Percentiles rank a stretch among this genome's conserved stretches.
These are phyloP conservation scores for Triplophysa rosa DNA, from an alignment of 2,113 vertebrate species.

Conservation along the genomic window DNA sequence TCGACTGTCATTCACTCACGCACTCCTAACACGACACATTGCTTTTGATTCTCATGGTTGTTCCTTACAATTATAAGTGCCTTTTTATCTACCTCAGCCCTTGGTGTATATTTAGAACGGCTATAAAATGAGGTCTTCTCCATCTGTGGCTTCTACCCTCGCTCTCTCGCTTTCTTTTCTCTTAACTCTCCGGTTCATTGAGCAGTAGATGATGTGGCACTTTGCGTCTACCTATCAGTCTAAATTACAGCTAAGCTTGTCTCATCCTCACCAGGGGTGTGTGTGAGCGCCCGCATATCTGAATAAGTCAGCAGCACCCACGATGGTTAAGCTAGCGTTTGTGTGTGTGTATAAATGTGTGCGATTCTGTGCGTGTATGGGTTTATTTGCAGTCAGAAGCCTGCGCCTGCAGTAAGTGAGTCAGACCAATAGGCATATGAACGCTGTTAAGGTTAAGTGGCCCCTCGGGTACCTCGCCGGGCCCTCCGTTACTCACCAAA, in stretches of 20 bases:
- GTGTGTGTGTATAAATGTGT: not conserved
- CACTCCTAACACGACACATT: constrained; percentile 4
- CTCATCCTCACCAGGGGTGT: constrained; percentile 37
- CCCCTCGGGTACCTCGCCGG: constrained; percentile 8
- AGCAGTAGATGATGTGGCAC: constrained; percentile 45
- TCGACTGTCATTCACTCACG: constrained; percentile 23
- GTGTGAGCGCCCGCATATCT: constrained; percentile 1
- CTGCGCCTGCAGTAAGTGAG: constrained; percentile 12
- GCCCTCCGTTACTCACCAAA: not conserved
- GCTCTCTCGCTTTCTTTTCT: not conserved
- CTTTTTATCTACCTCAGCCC: constrained; percentile 29
- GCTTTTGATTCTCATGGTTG: constrained; percentile 1
- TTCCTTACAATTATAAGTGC: constrained; percentile 31
- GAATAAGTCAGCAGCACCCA: constrained; percentile 5
- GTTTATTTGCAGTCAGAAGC: not conserved
- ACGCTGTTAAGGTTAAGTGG: constrained; percentile 33
- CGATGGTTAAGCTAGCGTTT: not conserved
- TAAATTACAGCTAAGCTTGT: constrained; percentile 60
- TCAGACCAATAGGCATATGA: constrained; percentile 20
- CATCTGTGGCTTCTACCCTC: constrained; percentile 6
- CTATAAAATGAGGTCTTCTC: constrained; percentile 24
- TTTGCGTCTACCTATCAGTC: constrained; percentile 49
- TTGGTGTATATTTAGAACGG: constrained; percentile 34
- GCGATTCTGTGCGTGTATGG: constrained; percentile 7
- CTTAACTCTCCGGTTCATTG: constrained; percentile 36